Conservation (phyloP, 2,113 vertebrate species). For the Daboia siamensis region DNA sequence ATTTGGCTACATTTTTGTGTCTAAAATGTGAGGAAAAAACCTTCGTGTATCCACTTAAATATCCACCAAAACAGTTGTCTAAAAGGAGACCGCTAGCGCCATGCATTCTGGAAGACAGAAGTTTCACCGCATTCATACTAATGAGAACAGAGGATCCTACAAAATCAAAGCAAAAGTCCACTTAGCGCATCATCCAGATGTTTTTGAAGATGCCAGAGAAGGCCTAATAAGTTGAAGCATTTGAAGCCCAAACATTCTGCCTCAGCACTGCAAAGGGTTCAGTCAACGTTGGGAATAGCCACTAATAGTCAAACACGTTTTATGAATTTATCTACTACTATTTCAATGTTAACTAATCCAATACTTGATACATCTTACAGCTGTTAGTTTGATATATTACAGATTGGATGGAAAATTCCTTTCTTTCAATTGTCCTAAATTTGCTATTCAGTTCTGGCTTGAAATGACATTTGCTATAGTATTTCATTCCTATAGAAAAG, state of each 20-base stretch:
- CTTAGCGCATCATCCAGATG: not conserved
- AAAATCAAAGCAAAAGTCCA: not conserved
- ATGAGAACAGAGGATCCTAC: not conserved
- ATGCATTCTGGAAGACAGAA: not conserved
- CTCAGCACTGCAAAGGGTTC: not conserved
- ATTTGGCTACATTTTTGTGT: not conserved
- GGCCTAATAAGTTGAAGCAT: not conserved
- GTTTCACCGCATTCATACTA: not conserved
- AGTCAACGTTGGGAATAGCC: not conserved
- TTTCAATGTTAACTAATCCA: not conserved
- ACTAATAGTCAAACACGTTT: not conserved
- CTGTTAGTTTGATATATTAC: not conserved
- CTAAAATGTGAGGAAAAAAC: not conserved
- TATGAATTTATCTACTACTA: not conserved
- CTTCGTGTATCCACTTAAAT: not conserved
- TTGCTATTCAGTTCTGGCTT: not conserved
- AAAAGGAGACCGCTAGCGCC: not conserved
- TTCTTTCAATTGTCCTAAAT: not conserved
- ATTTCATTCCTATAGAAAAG: not conserved
- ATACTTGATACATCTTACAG: not conserved
- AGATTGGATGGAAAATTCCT: not conserved
- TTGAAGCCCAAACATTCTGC: not conserved
- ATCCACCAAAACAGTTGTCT: not conserved
- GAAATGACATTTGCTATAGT: not conserved
- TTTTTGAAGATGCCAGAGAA: not conserved